Evolutionary conservation across 2,888 invertebrate genomes (phyloP), one percentile per base, ranked within the genome.

Genomic region (Pardosa pseudoannulata): DNA sequence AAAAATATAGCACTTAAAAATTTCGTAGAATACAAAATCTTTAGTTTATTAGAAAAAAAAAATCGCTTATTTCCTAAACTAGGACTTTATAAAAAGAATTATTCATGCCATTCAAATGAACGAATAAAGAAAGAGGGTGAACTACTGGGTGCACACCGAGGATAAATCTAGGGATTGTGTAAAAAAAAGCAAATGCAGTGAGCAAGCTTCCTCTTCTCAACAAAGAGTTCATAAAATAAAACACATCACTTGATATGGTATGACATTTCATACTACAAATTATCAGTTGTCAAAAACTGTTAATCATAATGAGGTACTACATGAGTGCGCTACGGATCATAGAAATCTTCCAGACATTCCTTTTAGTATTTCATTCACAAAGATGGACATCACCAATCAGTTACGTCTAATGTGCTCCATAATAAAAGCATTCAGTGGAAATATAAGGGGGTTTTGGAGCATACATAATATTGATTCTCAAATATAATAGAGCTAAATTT

Each of bases 151-250:
- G 56, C 56, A 32, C n/a, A 28, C 5, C 13, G n/a, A 32, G 28
- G 67, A 32, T n/a, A n/a, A 67, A 36, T 32, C 67, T 67, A 67
- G 67, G 67, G 67, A 19, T 23, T 67, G 11, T 67, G 23, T 67
- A n/a, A 23, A 32, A 5, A 32, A 56, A 67, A 67, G 80, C 73
- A 67, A 78, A 78, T 68, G 80, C 80, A 56, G 80, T 80, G 80
- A 73, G 73, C 73, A 74, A 74, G 73, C 80, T 80, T 80, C 80
- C 80, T 80, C 80, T 46, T 80, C 56, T 73, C 80, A 67, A 56
- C 23, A 7, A 56, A 23, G 23, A 56, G 13, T 56, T 56, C 19
- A 56, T 23, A 7, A 56, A 56, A 56, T 56, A 56, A 56, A 56
- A 56, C 9, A 36, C 36, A 36, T 56, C 19, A 56, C 56, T 56